Base-by-base conservation (phyloP, 2,797 vertebrate genomes). In the Hirundo rustica region DNA sequence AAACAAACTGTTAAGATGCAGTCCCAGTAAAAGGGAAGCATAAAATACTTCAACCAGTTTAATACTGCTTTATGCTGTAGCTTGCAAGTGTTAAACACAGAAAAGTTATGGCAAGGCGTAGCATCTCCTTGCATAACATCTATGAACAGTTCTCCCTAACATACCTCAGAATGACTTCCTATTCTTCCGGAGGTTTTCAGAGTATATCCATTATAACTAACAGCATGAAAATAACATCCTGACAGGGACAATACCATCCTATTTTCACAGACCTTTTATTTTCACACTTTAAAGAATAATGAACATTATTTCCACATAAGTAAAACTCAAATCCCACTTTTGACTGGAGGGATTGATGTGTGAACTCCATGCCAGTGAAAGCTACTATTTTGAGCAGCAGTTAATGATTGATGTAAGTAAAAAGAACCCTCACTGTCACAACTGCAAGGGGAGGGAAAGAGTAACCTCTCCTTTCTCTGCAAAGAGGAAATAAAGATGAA, bases 281-380 rank as follows among this genome's bases (percentile, higher is more conserved):
- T 95, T 76, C 81, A 86, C 29, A 54, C 61, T 86, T 89, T 18
- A 79, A 60, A 89, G 76, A 92, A 65, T 53, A 82, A 92, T 34
- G 17, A 89, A 73, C 5, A 17, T 89, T 93, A 67, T 45, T 89
- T 90, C 61, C 65, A 74, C 2, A 0, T 14, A 72, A 88, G 50
- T 60, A 94, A 58, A 92, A 83, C 13, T 93, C 82, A 88, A 85
- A 48, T 34, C 9, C 25, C n/a, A 29, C 40, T 92, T 86, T 38
- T 0, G 2, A 44, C 21, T 48, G n/a, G 12, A 21, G n/a, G 13
- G 15, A 55, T 27, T 45, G 53, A 84, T 32, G 40, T 10, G 10
- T 29, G 22, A 60, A 58, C n/a, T 89, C 53, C 51, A 36, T 40
- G 34, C 30, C 55, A 78, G 29, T 50, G 26, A 77, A 62, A 65